Evolutionary conservation across 2,113 vertebrate species (phyloP), one percentile per base, ranked within the genome.

Genomic region (Tachuris rubrigastra): DNA sequence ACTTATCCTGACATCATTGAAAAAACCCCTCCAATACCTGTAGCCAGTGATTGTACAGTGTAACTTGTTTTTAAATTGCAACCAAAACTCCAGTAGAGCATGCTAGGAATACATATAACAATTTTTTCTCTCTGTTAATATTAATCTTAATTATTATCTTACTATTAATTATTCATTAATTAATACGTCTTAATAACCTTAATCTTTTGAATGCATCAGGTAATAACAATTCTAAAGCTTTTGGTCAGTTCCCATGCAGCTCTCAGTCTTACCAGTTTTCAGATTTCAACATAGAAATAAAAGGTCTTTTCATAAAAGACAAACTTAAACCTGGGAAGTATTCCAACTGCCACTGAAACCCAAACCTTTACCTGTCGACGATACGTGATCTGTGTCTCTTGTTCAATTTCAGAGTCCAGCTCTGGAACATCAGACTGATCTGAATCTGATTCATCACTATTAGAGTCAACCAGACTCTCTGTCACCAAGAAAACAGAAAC

Each of bases 401-500:
- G 99, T 58, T 99, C 99, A 91, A 99, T 99, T 98, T 99, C 99
- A 87, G 99, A 99, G 97, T 99, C 99, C 98, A 99, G 98, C 98
- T 99, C 99, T 94, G 99, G 99, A 91, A 99, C 99, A 69, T 99
- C 99, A 83, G 99, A 99, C 69, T 99, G 98, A 97, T 99, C 99
- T 53, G 99, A 99, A 98, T 99, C 99, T 5, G 99, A 99, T 90
- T 99, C 99, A 95, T 99, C 99, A 41, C 99, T 99, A 95, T 99
- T 99, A 37, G 99, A 99, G 94, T 99, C 99, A 71, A 98, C 97
- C 95, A 99, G 97, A 95, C 97, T 99, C 97, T 99, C 99, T 99
- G 97, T 65, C 93, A 97, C 72, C 72, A 72, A 76, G 88, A 95
- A 85, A 91, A 84, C 9, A 93, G 83, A 95, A 81, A 69, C 17